Base-by-base conservation (phyloP, 1,140 invertebrate genomes). In the Aporrectodea caliginosa region DNA sequence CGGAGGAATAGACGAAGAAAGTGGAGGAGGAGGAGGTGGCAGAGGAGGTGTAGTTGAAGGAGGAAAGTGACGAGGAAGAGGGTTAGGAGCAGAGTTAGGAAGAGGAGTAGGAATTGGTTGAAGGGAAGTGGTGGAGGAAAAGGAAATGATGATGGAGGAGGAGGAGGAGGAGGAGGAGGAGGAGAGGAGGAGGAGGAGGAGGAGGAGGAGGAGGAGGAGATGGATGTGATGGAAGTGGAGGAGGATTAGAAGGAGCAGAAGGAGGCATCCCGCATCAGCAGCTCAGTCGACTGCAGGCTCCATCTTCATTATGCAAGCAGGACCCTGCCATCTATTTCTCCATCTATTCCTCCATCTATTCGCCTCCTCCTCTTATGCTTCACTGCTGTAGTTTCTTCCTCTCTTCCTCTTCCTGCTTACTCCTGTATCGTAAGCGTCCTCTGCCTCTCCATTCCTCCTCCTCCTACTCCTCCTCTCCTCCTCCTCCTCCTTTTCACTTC, bases 131-230 rank as follows among this genome's bases (percentile, higher is more conserved):
- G n/a, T n/a, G n/a, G n/a, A n/a, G n/a, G 43, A 58, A 6, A 58
- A 22, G 22, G 43, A 58, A 6, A 58, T 22, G 43, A 22, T 22
- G 43, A 58, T 6, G 6, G 43, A 22, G 6, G 22, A 58, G 22
- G 6, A 22, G 22, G 43, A 58, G 43, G 43, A 58, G 6, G 43
- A 58, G 22, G 43, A 58, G 43, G 43, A 58, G 43, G 43, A 58
- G 43, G 43, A 58, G 43, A 58, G 43, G 43, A 58, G 43, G 43
- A 58, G 43, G 43, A 58, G 43, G 43, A 58, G 43, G 43, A 58
- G 43, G 43, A 58, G 43, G 43, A 58, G 43, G 43, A 58, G 43
- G 43, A 58, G 43, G 6, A 58, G 6, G 22, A 58, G 6, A 22
- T 12, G 43, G 43, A 58, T 6, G 43, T 12, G 43, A 22, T 12